phyloP scores from a whole-genome alignment of 2,888 invertebrate genomes.

The Taenaris catops region DNA sequence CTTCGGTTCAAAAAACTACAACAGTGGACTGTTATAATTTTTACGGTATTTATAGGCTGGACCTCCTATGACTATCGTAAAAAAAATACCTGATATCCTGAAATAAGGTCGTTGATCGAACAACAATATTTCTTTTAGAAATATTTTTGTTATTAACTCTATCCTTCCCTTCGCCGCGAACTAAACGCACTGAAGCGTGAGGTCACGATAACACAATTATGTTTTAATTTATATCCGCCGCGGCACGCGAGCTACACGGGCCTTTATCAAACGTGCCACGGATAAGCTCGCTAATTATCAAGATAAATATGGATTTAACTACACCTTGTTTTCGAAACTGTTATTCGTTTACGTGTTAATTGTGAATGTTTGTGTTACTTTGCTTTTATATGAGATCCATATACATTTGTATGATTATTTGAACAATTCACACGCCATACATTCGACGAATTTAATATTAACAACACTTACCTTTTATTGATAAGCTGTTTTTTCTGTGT shows the following conservation, averaged over 20 bases:
- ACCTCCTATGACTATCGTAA: no score
- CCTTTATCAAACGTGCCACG: constrained; percentile 66
- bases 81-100: no score
- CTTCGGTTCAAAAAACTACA: no score
- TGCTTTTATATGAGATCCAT: no score
- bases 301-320: constrained; percentile 74
- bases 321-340: constrained; percentile 58
- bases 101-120: constrained; percentile 6
- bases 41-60: no score
- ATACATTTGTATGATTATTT: no score
- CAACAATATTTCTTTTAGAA: constrained; percentile 8
- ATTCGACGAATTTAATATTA: no score
- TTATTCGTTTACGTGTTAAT: constrained; percentile 48
- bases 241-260: constrained; percentile 72
- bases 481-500: no score
- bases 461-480: no score
- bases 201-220: constrained; percentile 79
- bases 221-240: constrained; percentile 76
- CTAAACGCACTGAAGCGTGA: constrained; percentile 64
- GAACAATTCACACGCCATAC: no score
- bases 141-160: constrained; percentile 32
- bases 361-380: no score
- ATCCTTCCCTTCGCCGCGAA: constrained; percentile 42
- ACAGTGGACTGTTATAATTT: no score
- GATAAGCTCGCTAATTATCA: constrained; percentile 73